Conservation (phyloP, 2,888 invertebrate species). For the Cantharis rustica region DNA sequence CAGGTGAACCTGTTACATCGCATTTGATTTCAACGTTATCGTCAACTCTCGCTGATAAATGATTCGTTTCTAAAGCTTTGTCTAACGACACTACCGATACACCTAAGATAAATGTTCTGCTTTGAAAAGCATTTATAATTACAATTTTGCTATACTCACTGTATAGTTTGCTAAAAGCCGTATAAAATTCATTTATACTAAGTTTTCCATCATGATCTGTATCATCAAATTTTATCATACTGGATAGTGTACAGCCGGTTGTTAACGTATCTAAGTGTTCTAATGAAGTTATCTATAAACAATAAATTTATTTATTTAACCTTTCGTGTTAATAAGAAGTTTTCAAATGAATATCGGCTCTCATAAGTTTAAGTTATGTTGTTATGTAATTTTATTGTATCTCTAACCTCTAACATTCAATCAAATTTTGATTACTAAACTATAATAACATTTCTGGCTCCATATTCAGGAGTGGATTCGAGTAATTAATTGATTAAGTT, state of each 20-base stretch:
- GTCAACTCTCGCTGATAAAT: conserved; percentile 71
- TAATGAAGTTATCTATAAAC: conserved; percentile 62
- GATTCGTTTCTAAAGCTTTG: conserved; percentile 72
- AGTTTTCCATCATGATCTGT: conserved; percentile 67
- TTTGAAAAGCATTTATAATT: not conserved
- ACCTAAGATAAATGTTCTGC: conserved; percentile 54
- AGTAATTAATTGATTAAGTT: no score
- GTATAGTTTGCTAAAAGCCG: conserved; percentile 76
- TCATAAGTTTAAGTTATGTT: no score
- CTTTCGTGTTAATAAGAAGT: no score
- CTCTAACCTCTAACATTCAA: no score
- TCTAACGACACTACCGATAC: conserved; percentile 73
- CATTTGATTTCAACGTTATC: conserved; percentile 81
- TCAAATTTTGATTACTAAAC: no score
- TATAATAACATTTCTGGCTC: no score
- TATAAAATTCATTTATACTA: conserved; percentile 74
- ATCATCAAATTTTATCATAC: conserved; percentile 74
- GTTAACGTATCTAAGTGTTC: conserved; percentile 69
- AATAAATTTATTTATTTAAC: not conserved
- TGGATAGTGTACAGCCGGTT: conserved; percentile 67
- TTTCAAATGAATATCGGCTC: no score
- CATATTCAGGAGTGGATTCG: no score
- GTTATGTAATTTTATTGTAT: no score
- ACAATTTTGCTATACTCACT: conserved; percentile 60
- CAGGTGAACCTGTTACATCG: conserved; percentile 73